Evolutionary conservation across 2,113 vertebrate genomes (phyloP), one percentile per base, ranked within the genome.

Genomic region (Corythornis vintsioides): DNA sequence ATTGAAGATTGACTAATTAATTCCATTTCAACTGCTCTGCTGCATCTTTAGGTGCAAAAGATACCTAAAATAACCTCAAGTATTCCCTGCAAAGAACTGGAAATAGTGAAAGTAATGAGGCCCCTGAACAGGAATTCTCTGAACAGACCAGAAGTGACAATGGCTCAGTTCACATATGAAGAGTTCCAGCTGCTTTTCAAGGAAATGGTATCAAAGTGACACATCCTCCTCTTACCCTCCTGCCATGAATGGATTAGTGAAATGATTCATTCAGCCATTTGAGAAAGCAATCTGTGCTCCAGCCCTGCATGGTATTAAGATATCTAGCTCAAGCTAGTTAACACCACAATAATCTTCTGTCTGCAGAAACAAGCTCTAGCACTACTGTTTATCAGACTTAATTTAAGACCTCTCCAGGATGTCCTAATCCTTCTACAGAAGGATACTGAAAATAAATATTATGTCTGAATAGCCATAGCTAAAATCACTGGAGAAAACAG

Each of bases 191-290:
- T 91, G 89, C 67, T 95, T 93, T 85, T 94, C 2, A 11, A 89
- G 82, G 64, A 94, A 91, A 70, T 29, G 50, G 28, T 88, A 93
- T 94, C 93, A 85, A 94, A 94, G 47, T 88, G 78, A 92, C 59
- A 92, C 38, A 92, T 85, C 91, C 90, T 81, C 78, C 55, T 91
- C 64, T 91, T 87, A 91, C 78, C 67, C 89, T 93, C 59, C 93
- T 93, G 71, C 71, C 75, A 93, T 80, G 82, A 94, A 89, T 89
- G 82, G 78, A 89, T 93, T 91, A 95, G 63, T 76, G 78, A 89
- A 93, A 82, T 85, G 29, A 91, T 92, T 95, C 74, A 89, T 94
- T 85, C 87, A 89, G 75, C 33, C 83, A 61, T 91, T 95, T 83
- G 59, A 90, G 78, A 92, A 91, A 66, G 82, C 82, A 93, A 79